Conservation (phyloP, 2,888 invertebrate species). For the Mythimna impura region DNA sequence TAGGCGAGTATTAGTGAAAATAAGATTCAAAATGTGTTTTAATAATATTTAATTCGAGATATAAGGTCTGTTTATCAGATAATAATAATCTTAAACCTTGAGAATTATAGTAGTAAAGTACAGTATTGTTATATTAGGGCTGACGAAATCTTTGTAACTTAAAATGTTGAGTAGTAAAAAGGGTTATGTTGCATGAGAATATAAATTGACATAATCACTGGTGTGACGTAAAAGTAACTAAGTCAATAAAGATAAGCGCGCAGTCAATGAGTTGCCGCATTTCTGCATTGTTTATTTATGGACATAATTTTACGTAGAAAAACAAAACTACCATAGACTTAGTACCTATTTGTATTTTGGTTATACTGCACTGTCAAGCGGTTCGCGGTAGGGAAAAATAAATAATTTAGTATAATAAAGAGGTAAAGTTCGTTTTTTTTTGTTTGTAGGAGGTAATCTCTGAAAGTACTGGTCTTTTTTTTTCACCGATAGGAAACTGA, state of each 20-base stretch:
- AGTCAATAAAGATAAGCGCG: conserved; percentile 21
- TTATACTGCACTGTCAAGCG: conserved; percentile 4
- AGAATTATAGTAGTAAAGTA: conserved; percentile 13
- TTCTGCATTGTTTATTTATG: conserved; percentile 1
- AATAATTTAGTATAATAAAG: too few species aligned
- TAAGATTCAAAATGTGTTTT: conserved; percentile 25
- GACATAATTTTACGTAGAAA: not conserved
- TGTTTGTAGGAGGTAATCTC: too few species aligned
- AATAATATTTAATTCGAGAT: conserved; percentile 33
- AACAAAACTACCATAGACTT: not conserved
- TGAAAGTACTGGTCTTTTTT: too few species aligned
- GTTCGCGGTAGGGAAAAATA: too few species aligned
- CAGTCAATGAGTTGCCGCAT: not conserved
- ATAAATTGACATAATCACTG: conserved; percentile 15
- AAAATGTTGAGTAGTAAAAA: not conserved
- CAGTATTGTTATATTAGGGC: conserved; percentile 50
- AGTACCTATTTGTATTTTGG: not conserved
- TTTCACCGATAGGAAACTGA: too few species aligned
- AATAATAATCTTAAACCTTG: conserved; percentile 58
- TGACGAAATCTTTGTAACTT: conserved; percentile 22
- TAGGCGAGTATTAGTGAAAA: conserved; percentile 34
- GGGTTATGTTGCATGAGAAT: not conserved
- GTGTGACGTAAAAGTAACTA: conserved; percentile 12
- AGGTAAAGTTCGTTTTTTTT: too few species aligned
- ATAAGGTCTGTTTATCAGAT: conserved; percentile 37